phyloP scores from a whole-genome alignment of 1,140 invertebrate genomes.

The Ceratosolen solmsi region DNA sequence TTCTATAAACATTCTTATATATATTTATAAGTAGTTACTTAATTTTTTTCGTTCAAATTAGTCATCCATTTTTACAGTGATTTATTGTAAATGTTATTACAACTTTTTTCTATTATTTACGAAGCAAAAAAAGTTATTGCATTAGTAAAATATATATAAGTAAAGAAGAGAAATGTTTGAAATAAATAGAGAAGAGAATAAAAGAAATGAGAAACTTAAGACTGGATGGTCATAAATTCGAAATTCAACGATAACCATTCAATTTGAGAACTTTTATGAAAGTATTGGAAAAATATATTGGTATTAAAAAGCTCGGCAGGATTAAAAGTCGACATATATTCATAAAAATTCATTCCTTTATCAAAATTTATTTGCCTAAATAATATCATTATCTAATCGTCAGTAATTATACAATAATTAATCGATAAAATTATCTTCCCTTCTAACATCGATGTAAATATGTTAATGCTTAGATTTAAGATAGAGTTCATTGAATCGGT shows the following conservation, averaged over 20 bases:
- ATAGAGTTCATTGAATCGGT: slow-evolving; percentile 1
- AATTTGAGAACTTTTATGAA: background rate
- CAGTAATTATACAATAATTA: slow-evolving; percentile 48
- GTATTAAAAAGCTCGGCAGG: slow-evolving; percentile 60
- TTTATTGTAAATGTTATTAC: too few species aligned
- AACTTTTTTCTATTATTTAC: too few species aligned
- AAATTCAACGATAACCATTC: background rate
- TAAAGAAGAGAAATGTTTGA: background rate
- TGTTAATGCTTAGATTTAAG: slow-evolving; percentile 33
- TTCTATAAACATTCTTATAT: too few species aligned
- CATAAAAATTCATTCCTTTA: background rate
- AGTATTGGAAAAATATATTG: slow-evolving; percentile 51
- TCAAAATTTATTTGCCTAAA: slow-evolving; percentile 8
- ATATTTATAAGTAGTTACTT: too few species aligned
- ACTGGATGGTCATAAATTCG: slow-evolving; percentile 35
- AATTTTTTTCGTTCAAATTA: too few species aligned
- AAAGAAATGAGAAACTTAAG: slow-evolving; percentile 48
- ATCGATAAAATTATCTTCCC: slow-evolving; percentile 16
- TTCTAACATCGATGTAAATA: slow-evolving; percentile 42
- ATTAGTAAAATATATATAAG: too few species aligned
- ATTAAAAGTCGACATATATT: slow-evolving; percentile 45
- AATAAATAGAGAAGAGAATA: slow-evolving; percentile 1
- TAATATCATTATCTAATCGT: slow-evolving; percentile 34
- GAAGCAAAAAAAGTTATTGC: too few species aligned
- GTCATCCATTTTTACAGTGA: too few species aligned